Evolutionary conservation across 2,113 vertebrate genomes (phyloP).

Genomic region (Callaeas wilsoni): DNA sequence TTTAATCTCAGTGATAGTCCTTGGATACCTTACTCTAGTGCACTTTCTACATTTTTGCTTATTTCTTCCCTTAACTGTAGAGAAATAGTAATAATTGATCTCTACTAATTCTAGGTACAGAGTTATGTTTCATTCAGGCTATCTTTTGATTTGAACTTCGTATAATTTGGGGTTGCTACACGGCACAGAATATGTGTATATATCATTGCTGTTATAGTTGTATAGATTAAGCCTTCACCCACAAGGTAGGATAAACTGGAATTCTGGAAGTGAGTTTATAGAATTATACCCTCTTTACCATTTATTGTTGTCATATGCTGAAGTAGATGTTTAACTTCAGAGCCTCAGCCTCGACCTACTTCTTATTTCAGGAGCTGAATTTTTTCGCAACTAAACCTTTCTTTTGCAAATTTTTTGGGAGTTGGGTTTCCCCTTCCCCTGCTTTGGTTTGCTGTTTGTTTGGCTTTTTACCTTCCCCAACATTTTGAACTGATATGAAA

Average conservation of each 20-base stretch:
- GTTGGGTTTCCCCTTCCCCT: accelerated
- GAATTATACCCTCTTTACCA: not conserved
- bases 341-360: accelerated
- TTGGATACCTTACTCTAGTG: not conserved
- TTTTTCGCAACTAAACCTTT: not conserved
- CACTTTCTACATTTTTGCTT: not conserved
- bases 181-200: not conserved
- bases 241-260: not conserved
- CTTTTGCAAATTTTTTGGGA: accelerated
- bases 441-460: too few species aligned
- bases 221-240: not conserved
- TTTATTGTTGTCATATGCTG: not conserved
- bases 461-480: accelerated
- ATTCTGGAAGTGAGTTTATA: not conserved
- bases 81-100: not conserved
- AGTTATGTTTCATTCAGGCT: not conserved
- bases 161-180: not conserved
- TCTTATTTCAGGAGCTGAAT: not conserved
- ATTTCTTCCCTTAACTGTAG: not conserved
- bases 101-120: not conserved
- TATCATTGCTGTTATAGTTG: not conserved
- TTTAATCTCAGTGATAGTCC: not conserved
- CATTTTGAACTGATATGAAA: not conserved
- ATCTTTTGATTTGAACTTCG: not conserved
- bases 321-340: not conserved